Evolutionary conservation across 2,113 vertebrate genomes (phyloP), one percentile per base, ranked within the genome.

Genomic region (Trinectes maculatus): DNA sequence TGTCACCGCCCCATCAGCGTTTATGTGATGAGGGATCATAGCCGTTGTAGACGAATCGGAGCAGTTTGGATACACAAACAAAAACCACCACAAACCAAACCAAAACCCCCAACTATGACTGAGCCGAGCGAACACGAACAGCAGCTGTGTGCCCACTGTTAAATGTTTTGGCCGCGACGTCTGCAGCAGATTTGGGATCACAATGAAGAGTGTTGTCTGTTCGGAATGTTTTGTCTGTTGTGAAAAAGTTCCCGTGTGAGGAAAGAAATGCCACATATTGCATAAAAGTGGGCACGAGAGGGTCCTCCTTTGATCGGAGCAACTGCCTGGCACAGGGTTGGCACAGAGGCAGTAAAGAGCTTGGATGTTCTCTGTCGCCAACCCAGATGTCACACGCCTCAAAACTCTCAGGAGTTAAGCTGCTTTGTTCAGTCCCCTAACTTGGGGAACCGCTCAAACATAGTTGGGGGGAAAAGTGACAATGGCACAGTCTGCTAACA

Each of bases 361-460:
- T 94, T 93, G 93, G 93, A 93, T 94, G 91, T 93, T 93, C 88
- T 92, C 91, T 87, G 87, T 82, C 58, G 74, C 89, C 87, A 85
- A 83, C 72, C 78, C 64, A 71, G 85, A 88, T 87, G 81, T 80
- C 77, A 57, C 49, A 71, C 46, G 44, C 76, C 79, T 82, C 63
- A 48, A 73, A 80, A 77, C 57, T 72, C 71, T 72, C 57, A 66
- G 77, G 77, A 77, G 73, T 71, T 48, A 39, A 56, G 73, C 82
- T 80, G 86, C 69, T 77, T 49, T 53, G 52, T 68, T 73, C 49
- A 1, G 48, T 49, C 67, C 62, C 39, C 47, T 42, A 29, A 46
- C 33, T 8, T 5, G 36, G 12, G 13, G 25, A 40, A 60, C 75
- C 16, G 85, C 91, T 92, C 89, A 92, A 91, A 86, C 87, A 86